Evolutionary conservation across 2,797 vertebrate species (phyloP).

Genomic region (Galagoides demidoff): DNA sequence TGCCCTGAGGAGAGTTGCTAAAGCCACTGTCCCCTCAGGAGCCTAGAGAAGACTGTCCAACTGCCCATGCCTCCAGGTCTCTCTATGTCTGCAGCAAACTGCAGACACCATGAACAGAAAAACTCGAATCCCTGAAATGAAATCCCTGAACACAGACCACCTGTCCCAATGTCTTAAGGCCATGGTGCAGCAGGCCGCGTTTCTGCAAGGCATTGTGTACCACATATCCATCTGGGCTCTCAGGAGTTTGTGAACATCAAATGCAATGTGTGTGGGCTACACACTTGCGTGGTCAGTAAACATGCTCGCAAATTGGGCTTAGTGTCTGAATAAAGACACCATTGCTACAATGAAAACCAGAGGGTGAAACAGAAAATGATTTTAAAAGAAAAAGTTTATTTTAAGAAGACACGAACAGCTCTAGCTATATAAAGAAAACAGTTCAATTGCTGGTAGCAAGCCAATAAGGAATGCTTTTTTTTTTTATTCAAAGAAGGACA

Average conservation of each 20-base stretch:
- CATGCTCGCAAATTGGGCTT: background rate
- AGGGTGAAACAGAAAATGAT: slow-evolving; percentile 50
- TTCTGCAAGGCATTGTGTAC: slow-evolving; percentile 16
- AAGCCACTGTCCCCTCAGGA: background rate
- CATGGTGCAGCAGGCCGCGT: background rate
- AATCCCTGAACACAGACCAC: background rate
- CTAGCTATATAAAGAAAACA: slow-evolving; percentile 79
- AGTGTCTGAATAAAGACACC: slow-evolving; percentile 36
- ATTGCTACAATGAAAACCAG: slow-evolving; percentile 53
- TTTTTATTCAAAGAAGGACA: slow-evolving; percentile 33
- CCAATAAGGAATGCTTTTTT: slow-evolving; percentile 70
- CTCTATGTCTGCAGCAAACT: background rate
- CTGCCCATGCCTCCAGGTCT: background rate
- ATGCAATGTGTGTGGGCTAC: background rate
- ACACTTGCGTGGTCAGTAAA: background rate
- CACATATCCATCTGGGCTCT: background rate
- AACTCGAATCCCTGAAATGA: slow-evolving; percentile 14
- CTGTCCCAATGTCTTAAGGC: background rate
- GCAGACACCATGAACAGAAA: background rate
- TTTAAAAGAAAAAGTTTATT: slow-evolving; percentile 82
- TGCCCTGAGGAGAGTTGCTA: slow-evolving; percentile 16
- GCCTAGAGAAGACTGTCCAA: background rate
- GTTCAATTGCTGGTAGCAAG: slow-evolving; percentile 78
- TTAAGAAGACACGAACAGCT: slow-evolving; percentile 81
- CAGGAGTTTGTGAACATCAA: background rate